Evolutionary conservation across 2,888 invertebrate species (phyloP).

Genomic region (Rhabditoides inermis): DNA sequence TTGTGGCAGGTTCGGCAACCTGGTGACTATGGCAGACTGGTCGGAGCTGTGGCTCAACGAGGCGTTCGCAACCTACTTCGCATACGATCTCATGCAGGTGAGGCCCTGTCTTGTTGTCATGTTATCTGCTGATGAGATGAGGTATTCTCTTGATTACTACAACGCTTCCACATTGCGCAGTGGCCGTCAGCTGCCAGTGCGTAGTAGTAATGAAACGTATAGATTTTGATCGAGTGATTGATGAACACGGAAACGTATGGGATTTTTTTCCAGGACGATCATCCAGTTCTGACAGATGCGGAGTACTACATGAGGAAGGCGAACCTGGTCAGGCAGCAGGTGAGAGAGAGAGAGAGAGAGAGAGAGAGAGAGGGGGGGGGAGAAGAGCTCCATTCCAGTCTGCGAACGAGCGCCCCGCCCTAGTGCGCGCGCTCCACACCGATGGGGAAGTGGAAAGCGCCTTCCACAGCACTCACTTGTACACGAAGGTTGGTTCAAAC

Average conservation of each 20-base stretch:
- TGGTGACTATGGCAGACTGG: slow-evolving; percentile 52
- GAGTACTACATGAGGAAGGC: slow-evolving; percentile 37
- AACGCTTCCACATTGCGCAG: too few relatives aligned
- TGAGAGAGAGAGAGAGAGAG: too few relatives aligned
- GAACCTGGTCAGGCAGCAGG: slow-evolving; percentile 26
- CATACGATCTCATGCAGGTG: slow-evolving; percentile 45
- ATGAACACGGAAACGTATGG: too few relatives aligned
- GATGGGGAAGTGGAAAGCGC: slow-evolving; percentile 88
- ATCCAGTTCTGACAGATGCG: slow-evolving; percentile 40
- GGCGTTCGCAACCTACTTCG: slow-evolving; percentile 52
- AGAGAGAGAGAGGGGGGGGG: too few relatives aligned
- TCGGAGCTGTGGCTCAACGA: slow-evolving; percentile 53
- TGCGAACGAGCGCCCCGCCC: too few relatives aligned
- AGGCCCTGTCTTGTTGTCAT: too few relatives aligned
- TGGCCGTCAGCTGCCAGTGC: slow-evolving; percentile 43
- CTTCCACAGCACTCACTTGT: slow-evolving; percentile 53
- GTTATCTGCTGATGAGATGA: too few relatives aligned
- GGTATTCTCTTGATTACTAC: too few relatives aligned
- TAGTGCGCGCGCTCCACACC: slow-evolving; percentile 64
- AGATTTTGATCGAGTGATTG: too few relatives aligned
- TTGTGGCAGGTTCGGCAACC: slow-evolving; percentile 49
- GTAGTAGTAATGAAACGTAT: slow-evolving; percentile 13
- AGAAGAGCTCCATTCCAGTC: too few relatives aligned
- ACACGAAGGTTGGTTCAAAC: too few relatives aligned
- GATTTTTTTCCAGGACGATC: too few relatives aligned